Conservation (phyloP, 2,113 vertebrate genomes). For the Elgaria multicarinata region DNA sequence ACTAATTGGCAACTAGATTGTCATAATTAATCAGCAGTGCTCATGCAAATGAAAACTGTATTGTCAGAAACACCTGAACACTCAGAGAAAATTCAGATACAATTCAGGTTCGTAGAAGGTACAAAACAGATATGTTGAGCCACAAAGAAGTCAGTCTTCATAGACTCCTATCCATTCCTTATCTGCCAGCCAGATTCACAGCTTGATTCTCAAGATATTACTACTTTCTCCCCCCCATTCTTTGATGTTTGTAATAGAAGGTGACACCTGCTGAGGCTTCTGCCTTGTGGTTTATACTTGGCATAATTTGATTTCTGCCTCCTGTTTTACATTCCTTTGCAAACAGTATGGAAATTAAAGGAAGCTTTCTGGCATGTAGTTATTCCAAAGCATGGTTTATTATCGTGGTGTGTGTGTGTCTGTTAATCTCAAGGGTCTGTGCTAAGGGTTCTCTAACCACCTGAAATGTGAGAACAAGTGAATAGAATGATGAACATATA, state of each 20-base stretch:
- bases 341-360: neutral
- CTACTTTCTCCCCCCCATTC: neutral
- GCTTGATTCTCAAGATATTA: too few relatives aligned
- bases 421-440: neutral
- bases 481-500: neutral
- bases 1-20: neutral
- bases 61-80: neutral
- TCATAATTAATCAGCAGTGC: neutral
- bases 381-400: neutral
- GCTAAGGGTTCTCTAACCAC: neutral
- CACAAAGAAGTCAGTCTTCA: neutral
- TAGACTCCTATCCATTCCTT: too few relatives aligned
- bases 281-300: neutral
- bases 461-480: neutral
- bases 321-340: neutral
- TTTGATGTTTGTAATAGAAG: neutral
- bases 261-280: neutral
- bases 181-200: neutral
- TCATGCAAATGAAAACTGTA: neutral
- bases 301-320: neutral
- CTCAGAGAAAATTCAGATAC: neutral
- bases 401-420: neutral
- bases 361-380: neutral
- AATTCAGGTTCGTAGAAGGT: neutral
- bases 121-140: neutral